Conservation (phyloP, 2,797 vertebrate genomes). For the Thamnophis elegans region DNA sequence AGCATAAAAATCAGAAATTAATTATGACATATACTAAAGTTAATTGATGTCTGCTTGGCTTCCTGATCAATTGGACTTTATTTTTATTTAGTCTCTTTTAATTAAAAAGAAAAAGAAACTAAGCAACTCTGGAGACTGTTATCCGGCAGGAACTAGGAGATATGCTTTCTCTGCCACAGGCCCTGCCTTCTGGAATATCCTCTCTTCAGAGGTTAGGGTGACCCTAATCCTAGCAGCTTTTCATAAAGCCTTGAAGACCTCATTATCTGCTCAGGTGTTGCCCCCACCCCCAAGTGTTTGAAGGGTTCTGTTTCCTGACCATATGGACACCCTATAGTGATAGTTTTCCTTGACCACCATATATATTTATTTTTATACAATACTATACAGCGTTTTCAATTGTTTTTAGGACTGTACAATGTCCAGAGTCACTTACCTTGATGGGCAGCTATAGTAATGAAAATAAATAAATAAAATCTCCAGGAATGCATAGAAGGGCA, state of each 20-base stretch:
- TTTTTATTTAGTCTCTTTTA: background rate
- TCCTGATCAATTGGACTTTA: background rate
- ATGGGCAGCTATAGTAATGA: background rate
- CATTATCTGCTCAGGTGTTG: background rate
- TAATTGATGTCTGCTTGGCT: background rate
- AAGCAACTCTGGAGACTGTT: background rate
- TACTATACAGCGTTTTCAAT: background rate
- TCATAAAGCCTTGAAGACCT: background rate
- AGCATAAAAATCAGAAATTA: background rate
- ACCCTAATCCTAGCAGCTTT: background rate
- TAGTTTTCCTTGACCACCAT: background rate
- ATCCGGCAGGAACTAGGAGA: background rate
- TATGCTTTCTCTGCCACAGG: background rate
- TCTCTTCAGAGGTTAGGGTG: background rate
- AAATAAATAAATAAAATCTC: background rate
- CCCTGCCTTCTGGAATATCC: background rate
- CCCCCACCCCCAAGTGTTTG: background rate
- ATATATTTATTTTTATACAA: background rate
- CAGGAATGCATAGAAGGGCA: background rate
- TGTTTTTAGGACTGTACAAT: background rate
- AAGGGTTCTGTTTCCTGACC: background rate
- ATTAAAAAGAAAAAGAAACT: background rate
- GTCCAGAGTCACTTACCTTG: background rate
- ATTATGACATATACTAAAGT: background rate
- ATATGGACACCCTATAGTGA: background rate